phyloP scores from a whole-genome alignment of 2,113 vertebrate genomes.

The Tricholaema leucomelas region DNA sequence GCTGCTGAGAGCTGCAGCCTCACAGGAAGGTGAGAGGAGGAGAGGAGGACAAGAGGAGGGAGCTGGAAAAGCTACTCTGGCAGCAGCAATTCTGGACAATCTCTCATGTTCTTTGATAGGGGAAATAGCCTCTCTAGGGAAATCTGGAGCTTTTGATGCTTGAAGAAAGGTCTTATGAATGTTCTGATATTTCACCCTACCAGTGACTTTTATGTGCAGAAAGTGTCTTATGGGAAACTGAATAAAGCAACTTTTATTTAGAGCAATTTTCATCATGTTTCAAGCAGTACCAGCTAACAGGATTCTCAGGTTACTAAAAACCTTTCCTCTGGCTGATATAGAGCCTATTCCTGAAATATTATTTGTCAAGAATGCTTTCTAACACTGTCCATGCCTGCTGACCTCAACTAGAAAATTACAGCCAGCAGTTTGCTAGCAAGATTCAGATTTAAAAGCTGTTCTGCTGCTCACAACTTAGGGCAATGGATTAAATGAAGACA shows the following conservation, averaged over 20 bases:
- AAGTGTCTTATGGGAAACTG: conserved; percentile 37
- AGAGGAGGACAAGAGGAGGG: not conserved
- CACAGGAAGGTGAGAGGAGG: not conserved
- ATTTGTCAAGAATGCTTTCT: conserved; percentile 30
- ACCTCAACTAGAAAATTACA: not conserved
- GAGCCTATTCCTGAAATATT: conserved; percentile 21
- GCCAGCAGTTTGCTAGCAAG: not conserved
- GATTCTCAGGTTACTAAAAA: conserved; percentile 56
- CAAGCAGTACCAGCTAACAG: conserved; percentile 7
- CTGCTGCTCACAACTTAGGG: not conserved
- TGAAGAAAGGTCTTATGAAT: conserved; percentile 27
- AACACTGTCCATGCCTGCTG: not conserved
- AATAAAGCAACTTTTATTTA: conserved; percentile 44
- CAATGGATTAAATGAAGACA: not conserved
- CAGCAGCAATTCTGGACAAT: conserved; percentile 44
- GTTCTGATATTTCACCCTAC: conserved; percentile 46
- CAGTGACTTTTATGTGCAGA: conserved; percentile 16
- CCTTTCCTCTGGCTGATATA: conserved; percentile 14
- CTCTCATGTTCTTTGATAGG: conserved; percentile 43
- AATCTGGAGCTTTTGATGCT: conserved; percentile 7
- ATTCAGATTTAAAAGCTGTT: not conserved
- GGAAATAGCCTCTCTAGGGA: conserved; percentile 20
- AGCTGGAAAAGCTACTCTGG: not conserved
- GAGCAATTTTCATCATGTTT: conserved; percentile 4
- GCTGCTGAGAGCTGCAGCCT: not conserved